A percentile compares a stretch with the other conserved stretches of the same genome.
Evolutionary conservation across 2,113 vertebrate genomes (phyloP).

Genomic region (Neomonachus schauinslandi): DNA sequence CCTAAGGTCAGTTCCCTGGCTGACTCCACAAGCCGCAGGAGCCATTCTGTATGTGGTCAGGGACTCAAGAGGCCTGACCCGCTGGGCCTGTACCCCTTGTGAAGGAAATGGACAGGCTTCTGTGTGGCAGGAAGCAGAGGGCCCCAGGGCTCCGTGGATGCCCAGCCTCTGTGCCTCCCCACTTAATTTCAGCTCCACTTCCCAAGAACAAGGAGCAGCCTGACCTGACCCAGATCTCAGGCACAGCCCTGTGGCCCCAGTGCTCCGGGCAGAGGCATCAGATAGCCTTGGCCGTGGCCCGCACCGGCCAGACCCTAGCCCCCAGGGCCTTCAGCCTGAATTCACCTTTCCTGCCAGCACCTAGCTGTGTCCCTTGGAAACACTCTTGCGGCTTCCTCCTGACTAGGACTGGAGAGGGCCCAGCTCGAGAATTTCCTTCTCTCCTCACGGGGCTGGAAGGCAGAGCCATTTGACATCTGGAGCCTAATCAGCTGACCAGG

Average conservation of each 20-base stretch:
- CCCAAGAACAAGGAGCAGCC: constrained; percentile 60
- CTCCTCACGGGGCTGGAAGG: not conserved
- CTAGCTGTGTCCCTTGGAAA: not conserved
- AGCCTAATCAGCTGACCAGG: not conserved
- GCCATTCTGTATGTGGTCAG: not conserved
- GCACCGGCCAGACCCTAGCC: not conserved
- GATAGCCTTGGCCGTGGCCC: not conserved
- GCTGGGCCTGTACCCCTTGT: not conserved
- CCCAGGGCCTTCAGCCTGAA: not conserved
- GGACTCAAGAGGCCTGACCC: not conserved
- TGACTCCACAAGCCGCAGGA: not conserved
- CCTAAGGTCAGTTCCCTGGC: not conserved
- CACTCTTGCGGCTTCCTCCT: not conserved
- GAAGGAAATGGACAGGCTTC: not conserved
- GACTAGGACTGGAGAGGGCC: not conserved
- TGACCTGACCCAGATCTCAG: constrained; percentile 77
- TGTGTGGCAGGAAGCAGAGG: not conserved
- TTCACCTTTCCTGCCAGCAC: not conserved
- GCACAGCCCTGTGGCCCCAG: not conserved
- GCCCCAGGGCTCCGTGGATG: not conserved
- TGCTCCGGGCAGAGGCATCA: not conserved
- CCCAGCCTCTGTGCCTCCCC: not conserved
- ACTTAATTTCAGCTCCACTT: not conserved
- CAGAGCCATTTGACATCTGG: not conserved
- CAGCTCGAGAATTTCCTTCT: not conserved